These are phyloP conservation scores for Drosophila bipectinata DNA, from an alignment of 1,140 invertebrate genomes.

Conservation along the genomic window DNA sequence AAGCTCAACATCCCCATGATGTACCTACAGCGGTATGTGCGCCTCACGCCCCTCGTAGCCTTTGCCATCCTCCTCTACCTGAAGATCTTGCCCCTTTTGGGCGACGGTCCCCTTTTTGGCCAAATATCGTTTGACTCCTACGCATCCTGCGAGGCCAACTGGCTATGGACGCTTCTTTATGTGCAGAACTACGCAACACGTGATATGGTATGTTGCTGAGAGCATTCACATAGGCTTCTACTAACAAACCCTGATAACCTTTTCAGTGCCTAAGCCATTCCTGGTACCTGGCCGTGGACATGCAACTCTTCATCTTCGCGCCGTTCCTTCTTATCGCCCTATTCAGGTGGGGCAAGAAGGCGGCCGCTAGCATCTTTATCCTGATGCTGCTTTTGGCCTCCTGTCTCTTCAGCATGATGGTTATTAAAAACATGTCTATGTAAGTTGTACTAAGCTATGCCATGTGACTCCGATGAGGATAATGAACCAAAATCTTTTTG, in stretches of 20 bases:
- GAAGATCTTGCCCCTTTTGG: conserved; percentile 42
- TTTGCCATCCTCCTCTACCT: conserved; percentile 57
- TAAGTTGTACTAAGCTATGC: conserved; percentile 11
- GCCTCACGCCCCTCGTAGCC: conserved; percentile 63
- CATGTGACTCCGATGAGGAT: too few species aligned
- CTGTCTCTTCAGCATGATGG: conserved; percentile 55
- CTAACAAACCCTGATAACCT: background rate
- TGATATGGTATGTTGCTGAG: conserved; percentile 25
- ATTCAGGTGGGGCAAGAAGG: conserved; percentile 85
- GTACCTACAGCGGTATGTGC: conserved; percentile 75
- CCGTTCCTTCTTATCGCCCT: conserved; percentile 89
- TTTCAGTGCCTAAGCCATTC: conserved; percentile 93
- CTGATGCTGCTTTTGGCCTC: conserved; percentile 41
- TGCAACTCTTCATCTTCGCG: conserved; percentile 91
- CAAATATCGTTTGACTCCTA: conserved; percentile 61
- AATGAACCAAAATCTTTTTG: too few species aligned
- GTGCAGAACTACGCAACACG: conserved; percentile 61
- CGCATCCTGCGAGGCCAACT: conserved; percentile 30
- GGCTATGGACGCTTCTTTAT: conserved; percentile 60
- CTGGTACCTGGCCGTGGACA: conserved; percentile 95
- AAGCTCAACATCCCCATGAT: conserved; percentile 68
- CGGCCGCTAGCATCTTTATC: conserved; percentile 31
- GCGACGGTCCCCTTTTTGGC: conserved; percentile 47
- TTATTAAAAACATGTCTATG: conserved; percentile 46
- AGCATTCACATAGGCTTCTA: too few species aligned